phyloP scores from a whole-genome alignment of 30 jellyfish, hydroid and myxozoan genomes.

The Cassiopea andromeda region DNA sequence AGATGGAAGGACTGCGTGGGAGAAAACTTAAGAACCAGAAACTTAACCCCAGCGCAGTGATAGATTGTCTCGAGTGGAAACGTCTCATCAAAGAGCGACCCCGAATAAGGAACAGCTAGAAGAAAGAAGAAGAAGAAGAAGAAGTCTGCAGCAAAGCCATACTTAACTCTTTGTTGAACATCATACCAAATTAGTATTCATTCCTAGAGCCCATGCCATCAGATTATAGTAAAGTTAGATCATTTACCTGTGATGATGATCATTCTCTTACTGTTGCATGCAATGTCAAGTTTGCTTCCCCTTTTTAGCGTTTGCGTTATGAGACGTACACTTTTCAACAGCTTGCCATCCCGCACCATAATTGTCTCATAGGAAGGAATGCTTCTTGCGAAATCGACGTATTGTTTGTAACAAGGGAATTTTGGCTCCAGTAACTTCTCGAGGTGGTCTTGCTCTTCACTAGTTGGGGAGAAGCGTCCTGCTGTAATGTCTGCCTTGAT shows the following conservation, averaged over 20 bases:
- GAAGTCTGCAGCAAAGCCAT: too few relatives aligned
- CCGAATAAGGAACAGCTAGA: too few relatives aligned
- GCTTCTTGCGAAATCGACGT: slow-evolving; percentile 84
- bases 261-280: slow-evolving; percentile 59
- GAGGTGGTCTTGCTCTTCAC: slow-evolving; percentile 50
- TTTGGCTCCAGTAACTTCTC: slow-evolving; percentile 61
- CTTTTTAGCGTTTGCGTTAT: slow-evolving; percentile 45
- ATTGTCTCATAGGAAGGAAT: slow-evolving; percentile 49
- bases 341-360: slow-evolving; percentile 62
- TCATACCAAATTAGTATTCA: too few relatives aligned
- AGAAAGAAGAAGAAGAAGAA: too few relatives aligned
- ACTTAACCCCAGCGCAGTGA: too few relatives aligned
- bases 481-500: slow-evolving; percentile 58
- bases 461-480: slow-evolving; percentile 54
- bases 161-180: too few relatives aligned
- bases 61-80: too few relatives aligned
- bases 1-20: too few relatives aligned
- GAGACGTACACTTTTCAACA: slow-evolving; percentile 53
- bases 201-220: too few relatives aligned
- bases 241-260: slow-evolving; percentile 63
- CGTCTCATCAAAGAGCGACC: too few relatives aligned
- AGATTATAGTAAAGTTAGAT: too few relatives aligned
- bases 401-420: slow-evolving; percentile 85
- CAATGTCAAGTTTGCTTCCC: slow-evolving; percentile 69
- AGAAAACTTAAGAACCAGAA: too few relatives aligned